A percentile compares a stretch with the other conserved stretches of the same genome.
phyloP scores from a whole-genome alignment of 2,888 invertebrate species.

The Coelopa pilipes region DNA sequence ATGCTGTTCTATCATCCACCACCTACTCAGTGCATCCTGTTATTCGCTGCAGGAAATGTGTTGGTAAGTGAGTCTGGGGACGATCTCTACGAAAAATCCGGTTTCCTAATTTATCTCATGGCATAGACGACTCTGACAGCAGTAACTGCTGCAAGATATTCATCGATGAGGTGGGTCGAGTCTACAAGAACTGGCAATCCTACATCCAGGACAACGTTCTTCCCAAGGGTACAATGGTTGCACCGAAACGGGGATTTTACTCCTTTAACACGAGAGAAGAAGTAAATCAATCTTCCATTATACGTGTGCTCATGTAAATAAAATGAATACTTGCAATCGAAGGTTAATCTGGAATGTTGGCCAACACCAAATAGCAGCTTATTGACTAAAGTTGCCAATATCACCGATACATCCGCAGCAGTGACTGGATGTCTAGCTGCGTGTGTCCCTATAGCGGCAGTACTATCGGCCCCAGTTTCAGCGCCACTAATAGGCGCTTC shows the following conservation, averaged over 20 bases:
- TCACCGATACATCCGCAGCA: slow-evolving; percentile 49
- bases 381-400: slow-evolving; percentile 38
- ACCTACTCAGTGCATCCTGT: slow-evolving; percentile 59
- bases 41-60: slow-evolving; percentile 60
- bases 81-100: no score
- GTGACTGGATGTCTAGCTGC: slow-evolving; percentile 52
- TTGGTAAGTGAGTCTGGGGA: slow-evolving; percentile 54
- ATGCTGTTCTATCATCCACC: slow-evolving; percentile 43
- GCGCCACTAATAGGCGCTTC: slow-evolving; percentile 53
- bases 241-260: slow-evolving; percentile 66
- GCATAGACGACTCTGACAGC: slow-evolving; percentile 44
- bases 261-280: slow-evolving; percentile 36
- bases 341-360: slow-evolving; percentile 50
- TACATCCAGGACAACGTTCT: slow-evolving; percentile 67
- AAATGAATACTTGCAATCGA: background rate
- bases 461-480: slow-evolving; percentile 48
- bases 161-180: slow-evolving; percentile 64
- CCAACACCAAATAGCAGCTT: slow-evolving; percentile 53
- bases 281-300: slow-evolving; percentile 24
- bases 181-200: slow-evolving; percentile 67
- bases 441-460: slow-evolving; percentile 48
- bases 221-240: slow-evolving; percentile 66
- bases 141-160: slow-evolving; percentile 60
- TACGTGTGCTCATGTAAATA: background rate
- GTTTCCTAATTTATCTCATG: no score